Evolutionary conservation across 1,140 invertebrate genomes (phyloP).

Genomic region (Drosophila leontia): DNA sequence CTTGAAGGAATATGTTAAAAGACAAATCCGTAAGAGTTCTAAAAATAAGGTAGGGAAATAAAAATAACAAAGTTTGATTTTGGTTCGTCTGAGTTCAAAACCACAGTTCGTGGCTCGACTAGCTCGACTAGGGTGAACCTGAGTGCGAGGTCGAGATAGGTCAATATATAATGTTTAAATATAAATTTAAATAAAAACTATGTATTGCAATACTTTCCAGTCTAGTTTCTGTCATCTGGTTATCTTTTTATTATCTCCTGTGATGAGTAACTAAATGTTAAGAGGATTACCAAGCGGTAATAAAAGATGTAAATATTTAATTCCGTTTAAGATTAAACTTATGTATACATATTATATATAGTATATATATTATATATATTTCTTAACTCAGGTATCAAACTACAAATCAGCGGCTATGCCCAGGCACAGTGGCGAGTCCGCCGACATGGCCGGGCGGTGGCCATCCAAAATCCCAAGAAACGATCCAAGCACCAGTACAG

Average conservation of each 20-base stretch:
- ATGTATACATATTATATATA: neutral
- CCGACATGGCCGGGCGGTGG: slow-evolving; percentile 42
- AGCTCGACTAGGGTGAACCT: no score
- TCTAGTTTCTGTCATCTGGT: neutral
- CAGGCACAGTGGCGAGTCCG: slow-evolving; percentile 67
- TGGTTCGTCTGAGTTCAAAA: no score
- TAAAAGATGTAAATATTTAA: neutral
- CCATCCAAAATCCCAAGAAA: slow-evolving; percentile 53
- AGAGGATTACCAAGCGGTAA: neutral
- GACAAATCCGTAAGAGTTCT: no score
- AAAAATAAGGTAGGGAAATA: no score
- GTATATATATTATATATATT: neutral
- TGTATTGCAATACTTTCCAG: neutral
- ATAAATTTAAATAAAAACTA: neutral
- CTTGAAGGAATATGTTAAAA: no score
- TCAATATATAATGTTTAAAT: no score
- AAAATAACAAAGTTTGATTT: no score
- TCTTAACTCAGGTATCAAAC: slow-evolving; percentile 52
- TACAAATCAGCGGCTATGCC: slow-evolving; percentile 74
- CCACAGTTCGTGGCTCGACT: no score
- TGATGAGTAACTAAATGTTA: neutral
- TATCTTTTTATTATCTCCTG: neutral
- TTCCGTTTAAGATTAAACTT: neutral
- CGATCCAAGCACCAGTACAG: slow-evolving; percentile 45
- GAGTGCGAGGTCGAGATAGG: no score